Evolutionary conservation across 92 coral and sea anemone genomes (phyloP), one percentile per base, ranked within the genome.

Genomic region (Porites cylindrica): DNA sequence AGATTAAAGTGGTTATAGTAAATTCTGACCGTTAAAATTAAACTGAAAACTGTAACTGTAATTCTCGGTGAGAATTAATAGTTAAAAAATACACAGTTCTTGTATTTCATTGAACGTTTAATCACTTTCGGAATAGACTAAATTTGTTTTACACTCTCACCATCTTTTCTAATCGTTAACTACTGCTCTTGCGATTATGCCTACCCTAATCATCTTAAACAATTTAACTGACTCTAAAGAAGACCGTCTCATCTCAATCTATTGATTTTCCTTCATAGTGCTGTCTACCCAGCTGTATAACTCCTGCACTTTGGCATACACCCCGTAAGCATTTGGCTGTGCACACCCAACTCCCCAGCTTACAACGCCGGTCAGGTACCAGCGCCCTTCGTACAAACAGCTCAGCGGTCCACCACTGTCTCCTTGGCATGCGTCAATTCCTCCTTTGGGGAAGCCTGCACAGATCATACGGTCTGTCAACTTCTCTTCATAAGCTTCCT

Each of bases 331-430:
- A 72, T 82, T 89, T 0, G 95, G 86, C 19, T 89, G 89, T 51
- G 93, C 95, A 51, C 95, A 92, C 2, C 95, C 95, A 20, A 92
- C 90, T n/a, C 95, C 95, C 93, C 95, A 92, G 65, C 93, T 89
- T 6, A 92, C 88, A 43, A 92, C 93, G 11, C 95, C 95, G 26
- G 79, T 85, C 83, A 92, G 83, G 63, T 85, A 92, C 95, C 95
- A 92, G 59, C 90, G 85, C 67, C 91, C 91, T 1, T 90, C 79
- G 80, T 85, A 70, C 66, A 81, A 60, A 62, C 77, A 83, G 50
- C 91, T 78, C 91, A 92, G 83, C 53, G 95, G 95, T 23, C 95
- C 95, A 68, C 95, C 95, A 56, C 95, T 92, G 67, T 92, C 95
- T 58, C 95, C 95, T 74, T 92, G 92, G 52, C 95, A 92, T 68